Evolutionary conservation across 2,113 vertebrate genomes (phyloP), one percentile per base, ranked within the genome.

Genomic region (Pongo abelii): DNA sequence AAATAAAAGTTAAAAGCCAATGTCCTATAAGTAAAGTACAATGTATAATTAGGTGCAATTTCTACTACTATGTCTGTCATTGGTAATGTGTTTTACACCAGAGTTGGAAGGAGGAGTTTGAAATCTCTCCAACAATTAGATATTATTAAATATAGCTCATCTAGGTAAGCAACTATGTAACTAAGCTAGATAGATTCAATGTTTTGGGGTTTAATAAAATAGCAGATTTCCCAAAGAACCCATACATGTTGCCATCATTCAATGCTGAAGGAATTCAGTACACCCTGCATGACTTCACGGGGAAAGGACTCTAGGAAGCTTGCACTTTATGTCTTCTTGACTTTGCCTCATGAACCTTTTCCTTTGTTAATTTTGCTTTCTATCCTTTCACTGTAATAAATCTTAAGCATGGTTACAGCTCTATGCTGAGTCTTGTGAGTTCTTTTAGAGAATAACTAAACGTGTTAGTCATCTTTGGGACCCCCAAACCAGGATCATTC

Each of bases 201-300:
- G 17, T 5, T 86, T 90, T 83, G 79, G 12, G 84, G 74, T 91
- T 81, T 81, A 96, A 52, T 89, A 92, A 89, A 96, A 89, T 9
- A 72, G 81, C 38, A 96, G 85, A 83, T 43, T 52, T 4, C 10
- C 91, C 69, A 75, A 90, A 59, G 67, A 95, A 93, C n/a, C 6
- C 8, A 48, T 1, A 4, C 1, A 17, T 40, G 64, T 25, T 43
- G 22, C 16, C 72, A 46, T 10, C 38, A 72, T 16, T 52, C 16
- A 8, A 23, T 18, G 16, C 43, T 23, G 30, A 32, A 72, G 25
- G 50, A 83, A 61, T 22, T 9, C 83, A 84, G 48, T 40, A 13
- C 16, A 50, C 25, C 61, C 52, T 20, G 0, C 10, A 18, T 10
- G 4, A 78, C 30, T 57, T 57, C 27, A 3, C 35, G 20, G 27